Base-by-base conservation (phyloP, 2,888 invertebrate genomes). In the Tetranychus piercei region DNA sequence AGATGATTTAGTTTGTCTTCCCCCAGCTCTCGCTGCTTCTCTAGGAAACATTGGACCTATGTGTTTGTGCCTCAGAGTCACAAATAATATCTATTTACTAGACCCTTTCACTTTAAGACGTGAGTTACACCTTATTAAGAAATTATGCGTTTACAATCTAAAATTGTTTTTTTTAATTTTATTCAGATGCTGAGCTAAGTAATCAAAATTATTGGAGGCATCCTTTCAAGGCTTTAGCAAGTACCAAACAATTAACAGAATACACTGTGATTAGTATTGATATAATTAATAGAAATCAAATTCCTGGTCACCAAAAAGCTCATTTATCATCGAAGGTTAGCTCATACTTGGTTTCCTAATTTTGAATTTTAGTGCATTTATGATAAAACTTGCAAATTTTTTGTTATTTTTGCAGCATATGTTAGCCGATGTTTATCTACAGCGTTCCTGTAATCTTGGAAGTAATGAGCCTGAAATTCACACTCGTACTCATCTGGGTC, bases 261-360 rank as follows among this genome's bases (percentile, higher is more conserved):
- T 99, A 91, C 81, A 87, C 92, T 80, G 92, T 99, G 1, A 93
- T 99, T 91, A 92, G 99, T 81, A 88, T 93, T 76, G 96, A 96
- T 79, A 85, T 87, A 34, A 34, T 71, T 20, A 45, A 71, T 23
- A 74, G 77, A 11, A 43, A 67, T 6, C 22, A 65, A 65, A 66
- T n/a, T 55, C 43, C 23, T 66, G 22, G 9, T n/a, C 64, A 44
- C 20, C 9, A 55, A 88, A 79, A 88, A 88, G 81, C 83, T 85
- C 74, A 92, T 91, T 81, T 91, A 91, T 0, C 95, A 94, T 0
- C 93, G 93, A 85, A 94, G 94, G 1, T 85, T 88, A 74, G 86
- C 15, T 55, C 3, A 15, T 3, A 55, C 15, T 6, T 94, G 0
- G 3, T 22, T 43, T 71, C 72, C 1, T 15, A 6, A 11, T 71